Evolutionary conservation across 2,113 vertebrate species (phyloP), one percentile per base, ranked within the genome.

Genomic region (Clarias gariepinus): DNA sequence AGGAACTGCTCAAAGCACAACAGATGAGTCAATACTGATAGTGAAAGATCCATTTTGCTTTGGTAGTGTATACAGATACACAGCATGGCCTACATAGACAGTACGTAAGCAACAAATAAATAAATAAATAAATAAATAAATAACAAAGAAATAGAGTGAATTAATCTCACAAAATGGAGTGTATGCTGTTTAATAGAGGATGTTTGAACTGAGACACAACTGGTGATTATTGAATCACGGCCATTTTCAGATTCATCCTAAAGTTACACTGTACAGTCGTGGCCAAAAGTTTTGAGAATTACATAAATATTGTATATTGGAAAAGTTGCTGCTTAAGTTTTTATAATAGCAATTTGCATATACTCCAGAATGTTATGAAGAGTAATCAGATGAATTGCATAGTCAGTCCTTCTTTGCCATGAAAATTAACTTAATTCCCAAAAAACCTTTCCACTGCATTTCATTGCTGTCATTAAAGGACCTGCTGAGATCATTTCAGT

Each of bases 1-100:
- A 82, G 80, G 33, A 63, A 64, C 60, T n/a, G 60, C 80, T 82
- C 80, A 82, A 28, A 82, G 80, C 80, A 82, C 80, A 82, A 47
- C 80, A 82, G 80, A 82, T 82, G 80, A 82, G 80, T 82, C 80
- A 82, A 82, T 64, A 82, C 60, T 63, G 80, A 82, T 82, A 64
- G 80, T 64, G 36, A 63, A 82, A 64, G 60, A 82, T 82, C 60
- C 30, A 11, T 82, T 82, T 82, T 82, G 80, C 60, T 63, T 82
- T 82, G 55, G n/a, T 30, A 81, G 60, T 0, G 13, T 52, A 64
- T 82, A 28, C 80, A 63, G 60, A 64, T 52, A 82, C 80, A 82
- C 23, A 82, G 23, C 23, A 28, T 64, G 36, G 58, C 60, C 33
- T 82, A 10, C 60, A n/a, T 47, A 47, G 21, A 15, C 13, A 18